Evolutionary conservation across 1,140 invertebrate genomes (phyloP).

Genomic region (Caerostris darwini): DNA sequence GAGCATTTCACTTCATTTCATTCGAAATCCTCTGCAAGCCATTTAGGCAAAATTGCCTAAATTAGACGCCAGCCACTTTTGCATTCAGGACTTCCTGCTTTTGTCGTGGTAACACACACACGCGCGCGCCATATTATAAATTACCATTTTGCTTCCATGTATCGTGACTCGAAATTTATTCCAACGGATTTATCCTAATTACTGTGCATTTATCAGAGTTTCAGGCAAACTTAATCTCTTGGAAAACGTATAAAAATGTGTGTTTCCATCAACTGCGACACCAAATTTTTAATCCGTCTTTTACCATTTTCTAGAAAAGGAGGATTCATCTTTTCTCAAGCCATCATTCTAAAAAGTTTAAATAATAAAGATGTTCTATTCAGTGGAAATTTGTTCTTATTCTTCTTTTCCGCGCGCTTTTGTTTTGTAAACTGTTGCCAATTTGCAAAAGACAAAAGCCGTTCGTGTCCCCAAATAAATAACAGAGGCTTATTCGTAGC

Average conservation of each 20-base stretch:
- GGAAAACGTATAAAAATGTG: slow-evolving; percentile 39
- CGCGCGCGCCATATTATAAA: neutral
- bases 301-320: neutral
- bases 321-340: neutral
- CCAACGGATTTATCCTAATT: slow-evolving; percentile 39
- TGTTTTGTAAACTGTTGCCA: neutral
- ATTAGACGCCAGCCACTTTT: slow-evolving; percentile 20
- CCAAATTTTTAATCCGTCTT: slow-evolving; percentile 22
- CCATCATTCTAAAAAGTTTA: neutral
- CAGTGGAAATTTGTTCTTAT: neutral
- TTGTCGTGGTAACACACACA: neutral
- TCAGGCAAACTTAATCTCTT: neutral
- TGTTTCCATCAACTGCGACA: slow-evolving; percentile 5
- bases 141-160: slow-evolving; percentile 25
- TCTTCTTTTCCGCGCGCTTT: neutral
- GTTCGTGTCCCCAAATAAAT: neutral
- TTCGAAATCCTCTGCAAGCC: slow-evolving; percentile 1
- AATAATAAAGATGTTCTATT: neutral
- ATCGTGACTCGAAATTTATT: neutral
- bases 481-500: neutral
- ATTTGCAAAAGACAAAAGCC: slow-evolving; percentile 26
- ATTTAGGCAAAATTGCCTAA: slow-evolving; percentile 69
- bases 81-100: slow-evolving; percentile 7
- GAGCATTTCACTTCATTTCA: slow-evolving; percentile 46
- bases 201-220: slow-evolving; percentile 38